Evolutionary conservation across 2,797 vertebrate genomes (phyloP).

Genomic region (Forpus xanthops): DNA sequence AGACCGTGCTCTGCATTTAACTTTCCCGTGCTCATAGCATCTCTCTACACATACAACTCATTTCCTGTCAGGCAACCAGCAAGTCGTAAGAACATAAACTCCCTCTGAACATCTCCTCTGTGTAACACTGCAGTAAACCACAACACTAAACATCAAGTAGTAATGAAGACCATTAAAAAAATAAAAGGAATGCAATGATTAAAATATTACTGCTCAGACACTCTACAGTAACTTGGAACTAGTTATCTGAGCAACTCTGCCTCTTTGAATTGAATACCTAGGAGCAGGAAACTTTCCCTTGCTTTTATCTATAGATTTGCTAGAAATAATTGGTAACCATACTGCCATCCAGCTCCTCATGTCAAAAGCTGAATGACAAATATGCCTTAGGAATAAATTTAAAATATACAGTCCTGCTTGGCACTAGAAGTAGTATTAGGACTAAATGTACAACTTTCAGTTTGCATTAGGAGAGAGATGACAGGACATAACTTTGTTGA

Average conservation of each 20-base stretch:
- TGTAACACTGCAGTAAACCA: background rate
- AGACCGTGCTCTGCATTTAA: background rate
- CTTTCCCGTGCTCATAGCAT: rapidly evolving
- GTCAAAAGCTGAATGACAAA: background rate
- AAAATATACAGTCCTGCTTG: background rate
- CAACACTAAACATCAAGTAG: background rate
- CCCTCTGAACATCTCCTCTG: background rate
- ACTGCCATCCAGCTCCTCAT: background rate
- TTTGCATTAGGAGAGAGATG: background rate
- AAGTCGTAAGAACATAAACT: background rate
- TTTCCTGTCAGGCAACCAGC: background rate
- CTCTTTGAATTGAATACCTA: background rate
- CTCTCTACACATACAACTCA: rapidly evolving
- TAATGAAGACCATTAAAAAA: background rate
- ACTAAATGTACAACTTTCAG: background rate
- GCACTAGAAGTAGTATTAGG: background rate
- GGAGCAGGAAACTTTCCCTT: background rate
- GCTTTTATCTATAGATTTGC: background rate
- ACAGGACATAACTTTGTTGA: background rate
- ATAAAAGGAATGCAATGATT: background rate
- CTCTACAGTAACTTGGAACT: background rate
- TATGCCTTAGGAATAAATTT: background rate
- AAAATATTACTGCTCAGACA: background rate
- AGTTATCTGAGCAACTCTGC: background rate
- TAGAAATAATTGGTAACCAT: background rate